Conservation (phyloP, 1,140 invertebrate species). For the Neodiprion pinetum region DNA sequence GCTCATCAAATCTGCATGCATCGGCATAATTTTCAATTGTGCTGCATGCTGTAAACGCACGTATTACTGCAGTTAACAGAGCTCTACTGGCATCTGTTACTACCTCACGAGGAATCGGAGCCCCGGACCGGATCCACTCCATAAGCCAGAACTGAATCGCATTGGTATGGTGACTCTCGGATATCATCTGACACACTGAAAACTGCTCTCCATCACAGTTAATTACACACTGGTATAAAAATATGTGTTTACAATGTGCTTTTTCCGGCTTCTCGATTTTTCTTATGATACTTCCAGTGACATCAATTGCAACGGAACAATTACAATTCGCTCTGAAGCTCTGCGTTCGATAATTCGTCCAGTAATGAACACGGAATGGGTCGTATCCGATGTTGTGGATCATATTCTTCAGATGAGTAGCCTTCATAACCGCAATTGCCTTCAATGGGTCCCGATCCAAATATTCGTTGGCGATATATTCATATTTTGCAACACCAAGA, state of each 20-base stretch:
- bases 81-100: slow-evolving; percentile 25
- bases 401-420: not conserved
- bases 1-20: not conserved
- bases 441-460: too few relatives aligned
- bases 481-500: too few relatives aligned
- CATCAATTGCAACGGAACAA: slow-evolving; percentile 26
- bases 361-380: slow-evolving; percentile 15
- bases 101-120: slow-evolving; percentile 23
- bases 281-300: slow-evolving; percentile 30
- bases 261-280: slow-evolving; percentile 20
- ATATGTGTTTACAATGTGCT: slow-evolving; percentile 21
- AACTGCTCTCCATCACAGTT: slow-evolving; percentile 13
- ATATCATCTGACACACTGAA: slow-evolving; percentile 26
- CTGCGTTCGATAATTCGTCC: slow-evolving; percentile 1
- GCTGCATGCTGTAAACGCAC: slow-evolving; percentile 18
- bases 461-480: too few relatives aligned
- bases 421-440: too few relatives aligned
- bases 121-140: slow-evolving; percentile 23
- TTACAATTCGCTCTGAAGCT: not conserved
- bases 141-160: slow-evolving; percentile 25
- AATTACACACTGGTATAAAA: slow-evolving; percentile 28
- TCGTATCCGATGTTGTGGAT: slow-evolving; percentile 13
- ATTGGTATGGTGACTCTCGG: slow-evolving; percentile 26
- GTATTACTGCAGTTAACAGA: slow-evolving; percentile 18
- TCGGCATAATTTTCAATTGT: slow-evolving; percentile 25